Percentiles rank a stretch among this genome's conserved stretches.
phyloP scores from a whole-genome alignment of 30 jellyfish, hydroid and myxozoan species.

The Mastigias papua region DNA sequence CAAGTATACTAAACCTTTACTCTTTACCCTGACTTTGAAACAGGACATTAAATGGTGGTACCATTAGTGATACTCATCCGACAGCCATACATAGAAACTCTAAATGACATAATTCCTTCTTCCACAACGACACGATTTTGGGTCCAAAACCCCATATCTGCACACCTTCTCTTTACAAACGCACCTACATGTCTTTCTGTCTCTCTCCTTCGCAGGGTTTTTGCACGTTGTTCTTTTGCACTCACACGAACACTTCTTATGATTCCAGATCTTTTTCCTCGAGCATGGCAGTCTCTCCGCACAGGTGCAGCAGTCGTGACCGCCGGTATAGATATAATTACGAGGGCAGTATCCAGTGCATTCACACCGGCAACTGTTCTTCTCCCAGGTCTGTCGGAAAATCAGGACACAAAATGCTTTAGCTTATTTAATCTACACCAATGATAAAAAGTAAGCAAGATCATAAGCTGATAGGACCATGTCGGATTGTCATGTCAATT shows the following conservation, averaged over 20 bases:
- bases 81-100: background rate
- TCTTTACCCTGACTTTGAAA: background rate
- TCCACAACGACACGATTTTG: slow-evolving; percentile 72
- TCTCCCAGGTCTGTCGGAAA: slow-evolving; percentile 43
- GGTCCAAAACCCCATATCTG: slow-evolving; percentile 63
- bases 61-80: background rate
- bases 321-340: slow-evolving; percentile 64
- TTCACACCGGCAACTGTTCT: slow-evolving; percentile 66
- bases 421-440: too few species aligned
- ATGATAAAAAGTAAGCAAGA: too few species aligned
- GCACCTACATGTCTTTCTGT: slow-evolving; percentile 66
- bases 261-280: slow-evolving; percentile 64
- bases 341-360: slow-evolving; percentile 70
- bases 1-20: background rate
- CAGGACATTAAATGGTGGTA: background rate
- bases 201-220: slow-evolving; percentile 49
- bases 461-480: too few species aligned
- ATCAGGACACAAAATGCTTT: background rate
- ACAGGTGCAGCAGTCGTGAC: slow-evolving; percentile 74
- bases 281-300: slow-evolving; percentile 31
- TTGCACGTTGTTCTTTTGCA: slow-evolving; percentile 61
- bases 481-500: too few species aligned
- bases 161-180: slow-evolving; percentile 43
- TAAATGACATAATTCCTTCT: slow-evolving; percentile 33
- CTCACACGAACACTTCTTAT: slow-evolving; percentile 65